Percentiles rank a stretch among this genome's conserved stretches.
Conservation (phyloP, 2,888 invertebrate genomes). For the Tholera decimalis region DNA sequence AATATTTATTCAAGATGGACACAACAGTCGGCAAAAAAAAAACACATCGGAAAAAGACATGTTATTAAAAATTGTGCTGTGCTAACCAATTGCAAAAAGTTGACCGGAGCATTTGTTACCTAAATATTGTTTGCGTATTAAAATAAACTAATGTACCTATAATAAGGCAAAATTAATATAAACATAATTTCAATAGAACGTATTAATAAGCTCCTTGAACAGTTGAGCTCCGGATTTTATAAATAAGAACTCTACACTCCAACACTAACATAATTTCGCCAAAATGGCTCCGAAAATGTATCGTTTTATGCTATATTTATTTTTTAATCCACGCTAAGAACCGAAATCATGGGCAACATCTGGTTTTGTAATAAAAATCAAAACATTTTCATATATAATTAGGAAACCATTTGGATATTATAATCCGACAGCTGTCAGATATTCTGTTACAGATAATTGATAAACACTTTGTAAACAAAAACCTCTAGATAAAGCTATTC, state of each 20-base stretch:
- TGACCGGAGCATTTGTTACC: neutral
- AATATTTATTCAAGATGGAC: neutral
- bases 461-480: constrained; percentile 26
- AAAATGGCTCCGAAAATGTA: too few relatives aligned
- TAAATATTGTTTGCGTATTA: neutral
- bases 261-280: too few relatives aligned
- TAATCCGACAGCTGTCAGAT: constrained; percentile 10
- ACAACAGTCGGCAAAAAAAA: neutral
- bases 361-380: neutral
- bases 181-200: neutral
- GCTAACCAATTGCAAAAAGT: neutral
- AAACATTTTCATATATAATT: neutral
- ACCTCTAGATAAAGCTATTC: constrained; percentile 6
- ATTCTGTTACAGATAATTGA: constrained; percentile 37
- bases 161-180: neutral
- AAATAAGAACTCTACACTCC: too few relatives aligned
- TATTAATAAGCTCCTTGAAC: too few relatives aligned
- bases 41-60: neutral
- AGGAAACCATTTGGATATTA: constrained; percentile 10
- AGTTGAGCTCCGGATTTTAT: too few relatives aligned
- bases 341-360: too few relatives aligned
- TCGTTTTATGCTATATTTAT: too few relatives aligned
- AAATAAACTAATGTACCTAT: neutral
- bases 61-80: neutral
- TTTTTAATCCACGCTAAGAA: too few relatives aligned